These are phyloP conservation scores for Catostomus latipinnis DNA, from an alignment of 2,797 vertebrate species.

Conservation along the genomic window DNA sequence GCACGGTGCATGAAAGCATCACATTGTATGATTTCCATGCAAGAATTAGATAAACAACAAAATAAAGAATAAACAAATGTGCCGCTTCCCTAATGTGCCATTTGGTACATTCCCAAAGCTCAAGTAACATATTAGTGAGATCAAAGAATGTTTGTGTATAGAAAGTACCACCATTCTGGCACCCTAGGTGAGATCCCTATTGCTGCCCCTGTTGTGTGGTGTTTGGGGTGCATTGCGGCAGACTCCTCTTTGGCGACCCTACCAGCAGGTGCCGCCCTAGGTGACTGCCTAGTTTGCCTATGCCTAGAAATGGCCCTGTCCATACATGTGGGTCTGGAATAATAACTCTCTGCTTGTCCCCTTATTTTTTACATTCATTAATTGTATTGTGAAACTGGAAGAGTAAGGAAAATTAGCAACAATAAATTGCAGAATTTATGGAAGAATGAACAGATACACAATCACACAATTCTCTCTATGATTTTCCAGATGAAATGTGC, in stretches of 20 bases:
- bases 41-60: conserved; percentile 16
- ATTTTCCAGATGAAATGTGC: conserved; percentile 10
- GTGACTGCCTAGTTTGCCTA: too few species aligned
- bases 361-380: conserved; percentile 59
- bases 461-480: background rate
- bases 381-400: conserved; percentile 55
- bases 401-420: conserved; percentile 64
- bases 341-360: conserved; percentile 50
- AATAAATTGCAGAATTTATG: conserved; percentile 54
- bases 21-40: conserved; percentile 12
- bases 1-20: background rate
- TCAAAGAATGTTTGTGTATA: conserved; percentile 48
- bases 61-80: conserved; percentile 22
- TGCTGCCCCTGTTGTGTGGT: too few species aligned
- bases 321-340: conserved; percentile 61
- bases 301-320: background rate
- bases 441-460: conserved; percentile 18
- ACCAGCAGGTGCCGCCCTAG: too few species aligned
- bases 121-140: conserved; percentile 54
- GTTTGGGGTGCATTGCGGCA: too few species aligned
- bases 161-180: conserved; percentile 39
- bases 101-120: conserved; percentile 38
- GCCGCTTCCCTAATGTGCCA: conserved; percentile 19
- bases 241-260: too few species aligned
- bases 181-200: too few species aligned